Base-by-base conservation (phyloP, 2,888 invertebrate species). In the Meghimatium bilineatum region DNA sequence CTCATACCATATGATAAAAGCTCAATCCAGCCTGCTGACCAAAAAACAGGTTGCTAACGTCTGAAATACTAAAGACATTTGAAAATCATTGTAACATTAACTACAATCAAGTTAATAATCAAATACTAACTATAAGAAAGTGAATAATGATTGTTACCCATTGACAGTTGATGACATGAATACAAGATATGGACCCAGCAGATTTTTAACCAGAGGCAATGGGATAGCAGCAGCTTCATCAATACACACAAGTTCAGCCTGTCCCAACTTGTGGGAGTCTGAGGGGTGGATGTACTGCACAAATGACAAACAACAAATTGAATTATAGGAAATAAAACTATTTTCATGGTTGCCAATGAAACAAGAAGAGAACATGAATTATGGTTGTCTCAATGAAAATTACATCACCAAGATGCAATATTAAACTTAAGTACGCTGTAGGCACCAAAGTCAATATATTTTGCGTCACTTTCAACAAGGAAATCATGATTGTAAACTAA, bases 171-270 rank as follows among this genome's bases (percentile, higher is more conserved):
- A 99, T 0, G 99, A 96, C 92, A 99, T 95, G 92, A 99, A 97
- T 23, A 98, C 97, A 60, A 99, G 95, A 91, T 98, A 98, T 0
- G 98, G 97, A 0, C 97, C 97, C 83, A 97, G 95, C 93, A 99
- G 96, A 1, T 96, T 95, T 88, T 97, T 97, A 0, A 99, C 98
- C 90, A 97, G 95, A 0, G 97, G 97, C 84, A 99, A 94, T 0
- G 99, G 99, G 89, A 99, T 99, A 14, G 99, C 99, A 0, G 99
- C 99, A 1, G 99, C 99, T 94, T 99, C 99, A 94, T 99, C 99
- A 84, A 99, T 98, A 0, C 99, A 96, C 56, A 99, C 95, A 67
- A 99, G 94, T 94, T 99, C 99, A 0, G 99, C 98, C 87, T 98
- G 98, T 17, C 97, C 96, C 56, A 99, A 95, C 86, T 97, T 96